Conservation (phyloP, 2,888 invertebrate genomes). For the Criorhina ranunculi region DNA sequence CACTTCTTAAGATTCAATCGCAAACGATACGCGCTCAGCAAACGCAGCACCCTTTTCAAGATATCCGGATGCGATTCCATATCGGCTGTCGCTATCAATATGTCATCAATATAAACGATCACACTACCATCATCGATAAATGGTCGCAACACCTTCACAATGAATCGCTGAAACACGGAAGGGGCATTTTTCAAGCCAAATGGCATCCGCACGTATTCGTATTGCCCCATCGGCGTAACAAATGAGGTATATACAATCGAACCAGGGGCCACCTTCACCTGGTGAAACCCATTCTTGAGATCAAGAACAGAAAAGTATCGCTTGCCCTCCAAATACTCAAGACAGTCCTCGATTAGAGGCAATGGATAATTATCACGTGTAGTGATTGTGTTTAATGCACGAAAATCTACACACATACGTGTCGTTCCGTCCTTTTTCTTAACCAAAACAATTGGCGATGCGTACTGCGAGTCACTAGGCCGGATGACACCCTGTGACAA, state of each 20-base stretch:
- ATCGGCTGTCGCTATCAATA: background rate
- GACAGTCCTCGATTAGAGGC: background rate
- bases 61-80: background rate
- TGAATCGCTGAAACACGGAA: too few relatives aligned
- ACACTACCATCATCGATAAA: background rate
- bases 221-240: too few relatives aligned
- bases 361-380: slow-evolving; percentile 2
- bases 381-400: slow-evolving; percentile 4
- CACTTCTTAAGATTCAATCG: too few relatives aligned
- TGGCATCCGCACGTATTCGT: too few relatives aligned
- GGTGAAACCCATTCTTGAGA: background rate
- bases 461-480: background rate
- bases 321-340: slow-evolving; percentile 1
- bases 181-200: too few relatives aligned
- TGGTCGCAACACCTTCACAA: background rate
- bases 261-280: background rate
- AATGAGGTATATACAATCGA: background rate
- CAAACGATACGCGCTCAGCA: too few relatives aligned
- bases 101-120: background rate
- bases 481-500: background rate
- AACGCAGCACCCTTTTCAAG: background rate
- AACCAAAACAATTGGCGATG: slow-evolving; percentile 6
- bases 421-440: background rate
- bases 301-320: background rate
- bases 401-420: slow-evolving; percentile 15